Evolutionary conservation across 1,140 invertebrate species (phyloP).

Genomic region (Pseudomyrmex pallidus): DNA sequence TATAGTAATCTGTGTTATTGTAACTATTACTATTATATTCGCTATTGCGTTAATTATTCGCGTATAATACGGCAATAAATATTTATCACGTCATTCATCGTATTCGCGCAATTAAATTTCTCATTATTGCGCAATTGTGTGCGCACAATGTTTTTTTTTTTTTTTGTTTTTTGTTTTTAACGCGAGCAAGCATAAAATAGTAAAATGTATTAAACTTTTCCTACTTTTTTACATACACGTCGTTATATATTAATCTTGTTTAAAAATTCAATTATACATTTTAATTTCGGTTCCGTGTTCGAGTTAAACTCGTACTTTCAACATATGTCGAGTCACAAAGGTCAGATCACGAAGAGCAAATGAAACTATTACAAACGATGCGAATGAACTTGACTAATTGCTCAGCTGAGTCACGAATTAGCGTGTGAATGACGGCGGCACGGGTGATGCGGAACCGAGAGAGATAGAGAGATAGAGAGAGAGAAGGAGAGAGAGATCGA

Average conservation of each 20-base stretch:
- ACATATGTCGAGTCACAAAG: not conserved
- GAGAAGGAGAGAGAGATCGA: not conserved
- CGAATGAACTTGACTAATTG: conserved; percentile 77
- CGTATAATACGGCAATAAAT: not conserved
- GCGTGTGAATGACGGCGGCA: conserved; percentile 67
- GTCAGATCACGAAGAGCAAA: not conserved
- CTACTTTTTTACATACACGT: not conserved
- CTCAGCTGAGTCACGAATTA: conserved; percentile 76
- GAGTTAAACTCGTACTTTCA: not conserved
- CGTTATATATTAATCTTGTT: not conserved
- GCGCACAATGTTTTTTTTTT: conserved; percentile 7
- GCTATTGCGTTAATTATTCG: not conserved
- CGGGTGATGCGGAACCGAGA: conserved; percentile 21
- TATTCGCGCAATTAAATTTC: not conserved
- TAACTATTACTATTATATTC: no score
- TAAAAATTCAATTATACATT: not conserved
- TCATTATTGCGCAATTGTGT: not conserved
- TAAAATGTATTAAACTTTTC: not conserved
- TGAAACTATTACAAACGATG: conserved; percentile 56
- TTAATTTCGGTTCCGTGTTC: not conserved
- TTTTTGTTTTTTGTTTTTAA: not conserved
- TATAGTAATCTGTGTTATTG: not conserved
- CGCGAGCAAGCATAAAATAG: not conserved
- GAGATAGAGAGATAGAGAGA: not conserved
- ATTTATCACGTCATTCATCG: not conserved